phyloP scores from a whole-genome alignment of 2,888 invertebrate genomes.

The Cyaniris semiargus region DNA sequence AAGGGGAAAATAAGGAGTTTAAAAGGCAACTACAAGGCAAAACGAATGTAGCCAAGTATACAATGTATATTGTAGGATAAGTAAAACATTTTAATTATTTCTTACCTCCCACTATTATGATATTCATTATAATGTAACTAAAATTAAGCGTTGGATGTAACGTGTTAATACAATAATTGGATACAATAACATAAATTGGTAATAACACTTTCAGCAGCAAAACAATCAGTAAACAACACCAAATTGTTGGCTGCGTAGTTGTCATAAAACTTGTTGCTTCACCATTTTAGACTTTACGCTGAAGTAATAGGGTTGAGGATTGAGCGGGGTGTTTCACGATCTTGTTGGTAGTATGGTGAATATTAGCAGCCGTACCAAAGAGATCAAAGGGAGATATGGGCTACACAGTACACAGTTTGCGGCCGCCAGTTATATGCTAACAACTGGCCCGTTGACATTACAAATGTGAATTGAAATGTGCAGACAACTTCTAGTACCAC shows the following conservation, averaged over 20 bases:
- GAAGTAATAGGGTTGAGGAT: not conserved
- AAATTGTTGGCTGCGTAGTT: not conserved
- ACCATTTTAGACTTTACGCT: not conserved
- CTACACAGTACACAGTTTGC: not conserved
- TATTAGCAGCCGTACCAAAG: slow-evolving; percentile 12
- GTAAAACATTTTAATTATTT: not conserved
- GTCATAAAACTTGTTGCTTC: not conserved
- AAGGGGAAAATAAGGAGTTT: too few relatives aligned
- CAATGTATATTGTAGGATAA: too few relatives aligned
- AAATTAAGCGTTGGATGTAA: not conserved
- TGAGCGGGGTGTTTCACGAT: not conserved
- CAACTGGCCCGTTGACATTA: not conserved
- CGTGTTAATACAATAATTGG: slow-evolving; percentile 13
- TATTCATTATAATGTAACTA: not conserved
- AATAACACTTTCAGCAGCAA: not conserved
- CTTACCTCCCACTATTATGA: too few relatives aligned
- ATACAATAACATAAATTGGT: not conserved
- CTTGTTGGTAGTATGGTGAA: slow-evolving; percentile 2
- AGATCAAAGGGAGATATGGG: slow-evolving; percentile 11
- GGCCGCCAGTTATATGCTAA: not conserved
- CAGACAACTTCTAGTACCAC: not conserved
- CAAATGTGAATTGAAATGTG: not conserved
- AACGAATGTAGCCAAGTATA: too few relatives aligned
- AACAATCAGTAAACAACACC: slow-evolving; percentile 1
- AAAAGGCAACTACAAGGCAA: too few relatives aligned